phyloP scores from a whole-genome alignment of 2,113 vertebrate species.

The Chiloscyllium plagiosum region DNA sequence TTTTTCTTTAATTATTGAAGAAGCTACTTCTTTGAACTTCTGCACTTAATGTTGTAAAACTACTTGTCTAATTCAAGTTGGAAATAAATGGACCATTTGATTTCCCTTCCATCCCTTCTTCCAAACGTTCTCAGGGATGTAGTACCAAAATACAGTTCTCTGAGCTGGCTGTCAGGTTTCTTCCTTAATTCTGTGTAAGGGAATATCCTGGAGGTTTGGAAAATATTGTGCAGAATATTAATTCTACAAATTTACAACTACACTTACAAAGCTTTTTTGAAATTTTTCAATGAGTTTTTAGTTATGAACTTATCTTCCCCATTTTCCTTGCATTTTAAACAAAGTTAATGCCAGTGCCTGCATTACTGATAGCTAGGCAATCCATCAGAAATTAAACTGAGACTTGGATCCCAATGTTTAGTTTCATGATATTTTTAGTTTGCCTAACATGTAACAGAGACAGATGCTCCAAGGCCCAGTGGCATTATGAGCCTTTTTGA shows the following conservation, averaged over 20 bases:
- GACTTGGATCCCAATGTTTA: not conserved
- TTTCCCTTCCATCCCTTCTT: not conserved
- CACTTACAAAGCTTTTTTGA: not conserved
- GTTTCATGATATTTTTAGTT: not conserved
- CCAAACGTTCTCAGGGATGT: not conserved
- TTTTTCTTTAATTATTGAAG: too few species aligned
- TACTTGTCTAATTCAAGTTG: not conserved
- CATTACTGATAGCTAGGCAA: too few species aligned
- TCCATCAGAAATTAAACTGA: not conserved
- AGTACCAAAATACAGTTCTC: not conserved
- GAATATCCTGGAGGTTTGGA: not conserved
- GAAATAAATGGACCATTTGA: not conserved
- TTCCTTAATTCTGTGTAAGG: not conserved
- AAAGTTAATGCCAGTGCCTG: not conserved
- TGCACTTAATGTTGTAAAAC: not conserved
- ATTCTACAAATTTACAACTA: not conserved
- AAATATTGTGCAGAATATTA: not conserved
- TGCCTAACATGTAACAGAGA: too few species aligned
- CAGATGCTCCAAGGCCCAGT: too few species aligned
- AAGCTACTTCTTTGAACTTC: not conserved
- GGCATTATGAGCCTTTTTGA: too few species aligned
- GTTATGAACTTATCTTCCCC: not conserved
- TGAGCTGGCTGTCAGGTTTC: not conserved
- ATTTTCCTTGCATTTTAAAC: not conserved
- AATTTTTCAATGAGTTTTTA: not conserved